A percentile compares a stretch with the other conserved stretches of the same genome.
Conservation (phyloP, 2,113 vertebrate species). For the Globicephala melas region DNA sequence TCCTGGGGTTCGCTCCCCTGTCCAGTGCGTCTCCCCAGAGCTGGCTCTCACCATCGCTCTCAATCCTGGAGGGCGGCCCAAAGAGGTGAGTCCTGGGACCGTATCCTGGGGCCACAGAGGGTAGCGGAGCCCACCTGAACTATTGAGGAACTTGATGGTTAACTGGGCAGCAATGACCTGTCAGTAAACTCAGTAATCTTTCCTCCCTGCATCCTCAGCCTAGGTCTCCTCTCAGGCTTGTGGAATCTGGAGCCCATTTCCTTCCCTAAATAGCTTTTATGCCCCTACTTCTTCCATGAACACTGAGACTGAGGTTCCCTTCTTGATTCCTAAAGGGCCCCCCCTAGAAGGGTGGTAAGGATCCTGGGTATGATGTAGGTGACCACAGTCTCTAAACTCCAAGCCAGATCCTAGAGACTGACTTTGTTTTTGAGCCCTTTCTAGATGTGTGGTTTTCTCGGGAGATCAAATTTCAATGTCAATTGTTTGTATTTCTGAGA, state of each 20-base stretch:
- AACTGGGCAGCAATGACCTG: not conserved
- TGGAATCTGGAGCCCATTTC: not conserved
- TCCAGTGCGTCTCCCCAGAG: constrained; percentile 94
- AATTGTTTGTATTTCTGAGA: not conserved
- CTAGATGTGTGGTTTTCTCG: not conserved
- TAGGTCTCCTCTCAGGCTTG: not conserved
- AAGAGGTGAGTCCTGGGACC: constrained; percentile 88
- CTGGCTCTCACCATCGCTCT: constrained; percentile 93
- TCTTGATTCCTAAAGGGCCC: not conserved
- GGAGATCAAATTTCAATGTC: not conserved
- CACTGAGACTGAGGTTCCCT: not conserved
- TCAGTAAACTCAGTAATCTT: not conserved
- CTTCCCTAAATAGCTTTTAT: not conserved
- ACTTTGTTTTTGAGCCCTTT: not conserved
- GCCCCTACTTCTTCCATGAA: not conserved
- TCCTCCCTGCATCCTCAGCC: not conserved
- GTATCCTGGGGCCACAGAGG: not conserved
- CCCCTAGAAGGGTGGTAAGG: not conserved
- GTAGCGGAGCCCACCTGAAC: not conserved
- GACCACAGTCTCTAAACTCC: not conserved
- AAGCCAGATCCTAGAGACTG: not conserved
- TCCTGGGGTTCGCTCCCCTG: constrained; percentile 88
- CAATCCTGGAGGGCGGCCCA: constrained; percentile 98
- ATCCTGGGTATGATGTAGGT: not conserved
- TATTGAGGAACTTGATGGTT: not conserved